Percentiles rank a stretch among this genome's conserved stretches.
phyloP scores from a whole-genome alignment of 2,113 vertebrate species.

The Anseranas semipalmata region DNA sequence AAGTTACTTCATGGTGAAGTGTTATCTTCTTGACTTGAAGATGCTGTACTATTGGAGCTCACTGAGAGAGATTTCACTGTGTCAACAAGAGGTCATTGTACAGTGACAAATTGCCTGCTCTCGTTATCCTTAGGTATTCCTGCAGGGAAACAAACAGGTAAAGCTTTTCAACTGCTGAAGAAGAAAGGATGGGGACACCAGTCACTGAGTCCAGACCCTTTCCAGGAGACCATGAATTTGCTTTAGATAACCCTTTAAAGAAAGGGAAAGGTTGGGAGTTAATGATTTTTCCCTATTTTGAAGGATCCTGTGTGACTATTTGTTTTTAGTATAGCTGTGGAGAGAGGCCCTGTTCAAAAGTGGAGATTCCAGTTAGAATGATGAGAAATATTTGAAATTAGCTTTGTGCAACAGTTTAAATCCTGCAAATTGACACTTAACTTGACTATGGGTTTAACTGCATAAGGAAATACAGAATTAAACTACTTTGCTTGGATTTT shows the following conservation, averaged over 20 bases:
- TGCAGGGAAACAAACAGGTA: not conserved
- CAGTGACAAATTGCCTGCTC: not conserved
- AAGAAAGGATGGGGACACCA: not conserved
- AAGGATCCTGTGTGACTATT: not conserved
- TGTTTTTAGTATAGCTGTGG: not conserved
- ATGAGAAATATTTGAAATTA: not conserved
- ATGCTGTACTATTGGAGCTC: not conserved
- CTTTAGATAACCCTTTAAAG: not conserved
- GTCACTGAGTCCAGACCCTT: not conserved
- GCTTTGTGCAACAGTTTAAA: not conserved
- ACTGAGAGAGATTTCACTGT: not conserved
- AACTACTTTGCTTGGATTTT: not conserved
- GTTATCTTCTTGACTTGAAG: not conserved
- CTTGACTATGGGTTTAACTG: not conserved
- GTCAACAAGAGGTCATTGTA: not conserved
- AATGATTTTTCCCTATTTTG: not conserved
- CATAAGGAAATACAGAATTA: not conserved
- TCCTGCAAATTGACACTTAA: not conserved
- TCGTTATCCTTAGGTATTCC: not conserved
- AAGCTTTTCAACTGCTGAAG: not conserved
- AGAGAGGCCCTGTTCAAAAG: not conserved
- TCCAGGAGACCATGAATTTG: not conserved
- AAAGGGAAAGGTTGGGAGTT: not conserved
- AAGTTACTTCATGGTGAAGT: not conserved
- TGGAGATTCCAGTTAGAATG: not conserved